These are phyloP conservation scores for Campaea margaritaria DNA, from an alignment of 2,888 invertebrate species.

Conservation along the genomic window DNA sequence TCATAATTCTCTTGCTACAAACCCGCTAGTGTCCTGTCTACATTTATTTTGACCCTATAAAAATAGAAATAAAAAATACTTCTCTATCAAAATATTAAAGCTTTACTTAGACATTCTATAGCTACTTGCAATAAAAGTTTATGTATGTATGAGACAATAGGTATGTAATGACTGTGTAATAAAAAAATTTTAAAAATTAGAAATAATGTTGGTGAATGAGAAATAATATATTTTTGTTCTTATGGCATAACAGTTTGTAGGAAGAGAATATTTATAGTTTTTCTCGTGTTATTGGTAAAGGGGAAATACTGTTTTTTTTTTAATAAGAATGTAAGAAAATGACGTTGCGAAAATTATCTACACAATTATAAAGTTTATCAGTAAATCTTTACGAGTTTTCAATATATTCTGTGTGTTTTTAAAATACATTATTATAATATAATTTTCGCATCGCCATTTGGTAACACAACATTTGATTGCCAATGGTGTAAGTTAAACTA, in stretches of 20 bases:
- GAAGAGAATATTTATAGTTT: slow-evolving; percentile 46
- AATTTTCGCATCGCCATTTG: slow-evolving; percentile 30
- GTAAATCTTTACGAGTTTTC: slow-evolving; percentile 20
- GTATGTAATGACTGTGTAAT: neutral
- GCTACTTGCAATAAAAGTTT: too few relatives aligned
- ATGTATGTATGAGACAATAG: neutral
- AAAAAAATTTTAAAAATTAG: neutral
- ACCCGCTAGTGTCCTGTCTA: slow-evolving; percentile 23
- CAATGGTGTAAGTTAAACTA: slow-evolving; percentile 48
- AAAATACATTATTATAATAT: slow-evolving; percentile 18
- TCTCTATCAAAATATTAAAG: neutral
- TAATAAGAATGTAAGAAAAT: slow-evolving; percentile 34
- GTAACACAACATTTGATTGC: slow-evolving; percentile 27
- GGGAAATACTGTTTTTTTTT: slow-evolving; percentile 45
- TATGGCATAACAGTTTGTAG: slow-evolving; percentile 47
- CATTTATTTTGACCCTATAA: slow-evolving; percentile 6
- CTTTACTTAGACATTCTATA: too few relatives aligned
- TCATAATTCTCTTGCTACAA: slow-evolving; percentile 42
- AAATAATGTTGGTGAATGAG: neutral
- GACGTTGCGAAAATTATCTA: slow-evolving; percentile 34
- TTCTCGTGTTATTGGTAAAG: slow-evolving; percentile 48
- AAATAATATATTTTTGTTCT: neutral
- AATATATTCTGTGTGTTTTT: slow-evolving; percentile 28
- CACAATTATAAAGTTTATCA: slow-evolving; percentile 14
- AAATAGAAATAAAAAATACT: neutral